Evolutionary conservation across 2,888 invertebrate species (phyloP).

Genomic region (Eupithecia vulgata): DNA sequence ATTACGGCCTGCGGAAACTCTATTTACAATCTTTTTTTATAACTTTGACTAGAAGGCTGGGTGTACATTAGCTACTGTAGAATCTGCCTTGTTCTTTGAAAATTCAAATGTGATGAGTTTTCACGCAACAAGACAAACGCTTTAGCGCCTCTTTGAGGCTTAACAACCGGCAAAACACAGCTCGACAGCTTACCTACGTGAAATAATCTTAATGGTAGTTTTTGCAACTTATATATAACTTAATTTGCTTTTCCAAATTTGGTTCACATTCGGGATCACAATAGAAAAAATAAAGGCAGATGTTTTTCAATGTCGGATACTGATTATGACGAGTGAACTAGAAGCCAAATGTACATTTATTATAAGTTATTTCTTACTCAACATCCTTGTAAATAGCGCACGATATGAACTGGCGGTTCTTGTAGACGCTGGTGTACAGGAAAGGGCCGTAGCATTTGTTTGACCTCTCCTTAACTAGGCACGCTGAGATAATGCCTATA

Average conservation of each 20-base stretch:
- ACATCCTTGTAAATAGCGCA: slow-evolving; percentile 73
- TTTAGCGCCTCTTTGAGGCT: not conserved
- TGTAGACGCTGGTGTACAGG: slow-evolving; percentile 73
- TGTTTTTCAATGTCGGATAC: not conserved
- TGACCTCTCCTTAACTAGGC: slow-evolving; percentile 68
- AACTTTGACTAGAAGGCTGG: not conserved
- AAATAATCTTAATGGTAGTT: too few relatives aligned
- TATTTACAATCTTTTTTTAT: not conserved
- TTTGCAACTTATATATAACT: too few relatives aligned
- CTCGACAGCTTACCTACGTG: too few relatives aligned
- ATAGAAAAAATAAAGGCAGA: not conserved
- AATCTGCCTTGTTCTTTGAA: too few relatives aligned
- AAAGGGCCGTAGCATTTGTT: slow-evolving; percentile 77
- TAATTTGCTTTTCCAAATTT: not conserved
- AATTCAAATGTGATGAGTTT: not conserved
- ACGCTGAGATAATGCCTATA: slow-evolving; percentile 74
- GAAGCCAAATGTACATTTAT: not conserved
- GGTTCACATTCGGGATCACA: not conserved
- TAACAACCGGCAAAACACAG: too few relatives aligned
- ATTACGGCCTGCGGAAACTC: not conserved
- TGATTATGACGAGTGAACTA: not conserved
- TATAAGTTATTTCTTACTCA: slow-evolving; percentile 61
- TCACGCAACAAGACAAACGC: not conserved
- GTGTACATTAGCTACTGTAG: not conserved
- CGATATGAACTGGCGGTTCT: slow-evolving; percentile 73